Evolutionary conservation across 1,140 invertebrate species (phyloP).

Genomic region (Drosophila ercepeae): DNA sequence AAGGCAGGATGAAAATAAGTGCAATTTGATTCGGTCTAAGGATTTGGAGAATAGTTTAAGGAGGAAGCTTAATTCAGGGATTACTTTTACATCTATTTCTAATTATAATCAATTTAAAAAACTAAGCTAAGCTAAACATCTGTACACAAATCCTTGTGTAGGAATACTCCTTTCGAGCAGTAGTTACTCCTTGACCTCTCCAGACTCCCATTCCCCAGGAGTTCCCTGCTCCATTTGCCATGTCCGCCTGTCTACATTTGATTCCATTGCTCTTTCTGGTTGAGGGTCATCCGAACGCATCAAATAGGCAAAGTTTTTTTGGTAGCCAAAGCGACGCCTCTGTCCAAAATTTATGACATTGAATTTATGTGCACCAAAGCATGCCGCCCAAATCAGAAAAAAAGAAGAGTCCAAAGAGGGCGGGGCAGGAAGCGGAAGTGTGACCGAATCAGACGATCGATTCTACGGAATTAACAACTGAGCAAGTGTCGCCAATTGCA

Average conservation of each 20-base stretch:
- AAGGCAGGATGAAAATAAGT: constrained; percentile 34
- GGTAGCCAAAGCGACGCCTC: constrained; percentile 62
- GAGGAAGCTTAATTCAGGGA: neutral
- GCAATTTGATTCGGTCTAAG: constrained; percentile 46
- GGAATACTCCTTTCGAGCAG: neutral
- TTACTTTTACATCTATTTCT: too few relatives aligned
- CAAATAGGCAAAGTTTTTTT: constrained; percentile 69
- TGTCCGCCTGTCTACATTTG: constrained; percentile 15
- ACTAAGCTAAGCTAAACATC: too few relatives aligned
- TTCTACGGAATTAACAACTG: constrained; percentile 20
- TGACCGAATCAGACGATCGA: constrained; percentile 6
- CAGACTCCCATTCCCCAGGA: neutral
- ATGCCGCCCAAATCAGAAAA: constrained; percentile 27
- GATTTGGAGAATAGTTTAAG: constrained; percentile 12
- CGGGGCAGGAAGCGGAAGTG: constrained; percentile 18
- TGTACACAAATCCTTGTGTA: neutral
- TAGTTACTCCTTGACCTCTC: neutral
- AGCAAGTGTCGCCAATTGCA: constrained; percentile 29
- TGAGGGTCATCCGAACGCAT: constrained; percentile 54
- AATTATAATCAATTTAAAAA: too few relatives aligned
- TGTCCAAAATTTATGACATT: constrained; percentile 72
- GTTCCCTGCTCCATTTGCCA: neutral
- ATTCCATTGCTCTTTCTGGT: constrained; percentile 26
- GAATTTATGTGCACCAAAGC: constrained; percentile 72
- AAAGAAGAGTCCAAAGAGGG: neutral